These are phyloP conservation scores for Epinotia demarniana DNA, from an alignment of 2,888 invertebrate genomes.

Conservation along the genomic window DNA sequence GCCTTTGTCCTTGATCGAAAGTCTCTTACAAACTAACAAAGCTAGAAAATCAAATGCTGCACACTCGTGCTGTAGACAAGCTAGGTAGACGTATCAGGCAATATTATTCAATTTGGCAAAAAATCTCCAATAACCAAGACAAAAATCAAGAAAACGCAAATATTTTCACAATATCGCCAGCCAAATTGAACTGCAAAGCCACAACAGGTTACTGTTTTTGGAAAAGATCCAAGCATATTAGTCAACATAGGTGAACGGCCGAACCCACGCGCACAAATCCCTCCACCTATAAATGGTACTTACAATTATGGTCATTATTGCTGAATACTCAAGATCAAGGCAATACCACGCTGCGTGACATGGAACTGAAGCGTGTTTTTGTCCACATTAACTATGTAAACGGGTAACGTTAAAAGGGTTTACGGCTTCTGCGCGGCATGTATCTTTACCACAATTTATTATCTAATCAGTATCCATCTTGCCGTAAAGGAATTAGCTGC, in stretches of 20 bases:
- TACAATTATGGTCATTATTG: slow-evolving; percentile 62
- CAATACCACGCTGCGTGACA: slow-evolving; percentile 51
- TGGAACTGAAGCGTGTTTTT: slow-evolving; percentile 49
- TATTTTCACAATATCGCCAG: slow-evolving; percentile 43
- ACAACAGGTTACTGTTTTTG: slow-evolving; percentile 68
- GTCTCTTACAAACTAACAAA: too few species aligned
- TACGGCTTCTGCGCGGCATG: slow-evolving; percentile 37
- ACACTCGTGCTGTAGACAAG: neutral
- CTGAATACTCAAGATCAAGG: slow-evolving; percentile 57
- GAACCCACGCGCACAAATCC: slow-evolving; percentile 70
- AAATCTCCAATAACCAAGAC: neutral
- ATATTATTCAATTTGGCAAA: neutral
- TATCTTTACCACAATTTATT: slow-evolving; percentile 26
- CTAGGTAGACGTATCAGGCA: neutral
- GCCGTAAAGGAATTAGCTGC: slow-evolving; percentile 10
- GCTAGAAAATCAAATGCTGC: too few species aligned
- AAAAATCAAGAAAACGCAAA: slow-evolving; percentile 27
- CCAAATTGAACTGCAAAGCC: slow-evolving; percentile 29
- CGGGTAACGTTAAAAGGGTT: slow-evolving; percentile 43
- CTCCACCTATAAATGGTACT: slow-evolving; percentile 57
- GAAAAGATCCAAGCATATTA: slow-evolving; percentile 69
- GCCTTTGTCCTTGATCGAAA: too few species aligned
- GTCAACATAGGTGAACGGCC: slow-evolving; percentile 76
- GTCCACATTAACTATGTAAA: slow-evolving; percentile 42
- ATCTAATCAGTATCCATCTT: slow-evolving; percentile 18